Base-by-base conservation (phyloP, 1,140 invertebrate species). In the Copidosoma floridanum region DNA sequence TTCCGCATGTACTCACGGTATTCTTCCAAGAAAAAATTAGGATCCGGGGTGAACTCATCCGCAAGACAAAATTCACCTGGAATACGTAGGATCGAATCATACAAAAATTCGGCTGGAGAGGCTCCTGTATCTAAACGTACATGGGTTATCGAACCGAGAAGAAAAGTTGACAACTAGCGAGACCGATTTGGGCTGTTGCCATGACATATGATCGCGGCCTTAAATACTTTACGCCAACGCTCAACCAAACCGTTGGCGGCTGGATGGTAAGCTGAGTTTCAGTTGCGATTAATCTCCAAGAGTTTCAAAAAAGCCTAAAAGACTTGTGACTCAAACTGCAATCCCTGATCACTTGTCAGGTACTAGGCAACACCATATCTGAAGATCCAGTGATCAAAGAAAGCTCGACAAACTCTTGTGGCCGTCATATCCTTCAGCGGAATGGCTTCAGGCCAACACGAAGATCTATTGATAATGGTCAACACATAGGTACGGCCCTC, bases 221-320 rank as follows among this genome's bases (percentile, higher is more conserved):
- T 76, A 8, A 77, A 41, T 38, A 68, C 52, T 2, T 76, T 56
- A 65, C 83, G 78, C 54, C 65, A 71, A 18, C 70, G 47, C 43
- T 79, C 75, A 0, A 76, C 52, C 16, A 75, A 47, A 4, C 73
- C 75, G 57, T 77, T 79, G 0, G 65, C 52, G 51, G 72, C 66
- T 0, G 76, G 74, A 55, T 77, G 70, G 46, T 75, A 78, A 1
- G 73, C 44, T 3, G 76, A 73, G 0, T 74, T 80, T 37, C 66
- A 51, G 0, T 46, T 10, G 3, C 27, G 40, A 5, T 27, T 18
- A 11, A 14, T 35, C 2, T 29, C 48, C 10, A 26, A 32, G 4
- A 59, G 12, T 12, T 35, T 32, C 12, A 20, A 18, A 4, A 48
- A 23, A 18, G 24, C 24, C 21, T 35, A 3, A 46, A 59, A 59